phyloP scores from a whole-genome alignment of 2,888 invertebrate species.

The Ochropleura plecta region DNA sequence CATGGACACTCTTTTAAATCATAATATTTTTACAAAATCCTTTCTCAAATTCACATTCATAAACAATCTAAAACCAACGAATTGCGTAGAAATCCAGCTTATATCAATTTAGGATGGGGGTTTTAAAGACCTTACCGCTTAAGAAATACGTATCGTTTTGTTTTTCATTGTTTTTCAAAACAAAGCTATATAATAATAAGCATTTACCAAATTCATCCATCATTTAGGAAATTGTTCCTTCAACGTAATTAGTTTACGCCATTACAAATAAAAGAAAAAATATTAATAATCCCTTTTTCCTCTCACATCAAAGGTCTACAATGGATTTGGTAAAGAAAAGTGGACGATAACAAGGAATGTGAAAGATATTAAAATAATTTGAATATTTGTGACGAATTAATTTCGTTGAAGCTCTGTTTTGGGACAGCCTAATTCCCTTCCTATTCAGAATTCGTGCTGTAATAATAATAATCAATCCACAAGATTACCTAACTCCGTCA shows the following conservation, averaged over 20 bases:
- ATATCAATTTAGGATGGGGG: background rate
- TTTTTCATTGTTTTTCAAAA: background rate
- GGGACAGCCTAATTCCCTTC: background rate
- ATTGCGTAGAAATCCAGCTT: background rate
- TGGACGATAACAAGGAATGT: constrained; percentile 4
- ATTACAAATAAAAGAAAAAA: constrained; percentile 11
- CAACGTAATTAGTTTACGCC: background rate
- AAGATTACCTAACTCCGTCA: constrained; percentile 38
- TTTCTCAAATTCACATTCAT: background rate
- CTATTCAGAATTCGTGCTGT: constrained; percentile 31
- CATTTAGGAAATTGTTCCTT: background rate
- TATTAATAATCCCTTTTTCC: background rate
- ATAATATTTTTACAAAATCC: too few species aligned
- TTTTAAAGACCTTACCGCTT: background rate
- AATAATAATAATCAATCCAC: constrained; percentile 44
- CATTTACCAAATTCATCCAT: background rate
- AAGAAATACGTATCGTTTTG: background rate
- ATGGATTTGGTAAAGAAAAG: background rate
- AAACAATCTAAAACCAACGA: background rate
- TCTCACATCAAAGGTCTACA: background rate
- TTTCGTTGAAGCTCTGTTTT: constrained; percentile 1
- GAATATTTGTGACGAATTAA: constrained; percentile 40
- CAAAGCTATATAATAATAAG: background rate
- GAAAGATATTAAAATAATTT: constrained; percentile 19
- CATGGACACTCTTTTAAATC: too few species aligned